These are phyloP conservation scores for Hydrophis major DNA, from an alignment of 2,797 vertebrate genomes.

Conservation along the genomic window DNA sequence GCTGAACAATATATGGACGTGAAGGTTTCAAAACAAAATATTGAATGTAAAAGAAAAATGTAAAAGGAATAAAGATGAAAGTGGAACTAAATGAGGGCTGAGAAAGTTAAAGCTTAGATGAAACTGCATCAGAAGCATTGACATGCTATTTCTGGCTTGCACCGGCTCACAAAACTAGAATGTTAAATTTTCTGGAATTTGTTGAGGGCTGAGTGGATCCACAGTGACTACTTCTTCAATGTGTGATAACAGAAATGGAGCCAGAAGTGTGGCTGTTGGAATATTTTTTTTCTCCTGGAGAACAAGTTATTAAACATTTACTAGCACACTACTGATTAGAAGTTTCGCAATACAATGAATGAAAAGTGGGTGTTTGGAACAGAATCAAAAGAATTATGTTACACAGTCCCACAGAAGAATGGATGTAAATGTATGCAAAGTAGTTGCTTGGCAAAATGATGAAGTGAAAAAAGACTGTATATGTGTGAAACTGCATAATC, in stretches of 20 bases:
- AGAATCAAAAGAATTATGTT: neutral
- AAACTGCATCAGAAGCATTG: neutral
- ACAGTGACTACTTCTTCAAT: neutral
- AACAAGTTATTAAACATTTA: neutral
- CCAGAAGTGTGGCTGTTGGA: neutral
- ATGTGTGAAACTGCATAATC: neutral
- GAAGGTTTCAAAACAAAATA: neutral
- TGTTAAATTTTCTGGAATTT: neutral
- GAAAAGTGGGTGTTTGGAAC: neutral
- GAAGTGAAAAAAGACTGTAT: neutral
- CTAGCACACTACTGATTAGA: neutral
- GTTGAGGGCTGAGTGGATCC: neutral
- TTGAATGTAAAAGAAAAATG: neutral
- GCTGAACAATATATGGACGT: neutral
- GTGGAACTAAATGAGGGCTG: neutral
- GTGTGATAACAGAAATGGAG: neutral
- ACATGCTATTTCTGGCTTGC: neutral
- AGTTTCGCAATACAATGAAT: neutral
- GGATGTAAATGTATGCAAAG: neutral
- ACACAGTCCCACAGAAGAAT: neutral
- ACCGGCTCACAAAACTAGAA: neutral
- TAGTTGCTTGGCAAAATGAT: neutral
- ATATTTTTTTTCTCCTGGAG: neutral
- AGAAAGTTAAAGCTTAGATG: neutral
- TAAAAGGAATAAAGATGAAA: neutral